Base-by-base conservation (phyloP, 1,140 invertebrate species). In the Drosophila prosaltans region DNA sequence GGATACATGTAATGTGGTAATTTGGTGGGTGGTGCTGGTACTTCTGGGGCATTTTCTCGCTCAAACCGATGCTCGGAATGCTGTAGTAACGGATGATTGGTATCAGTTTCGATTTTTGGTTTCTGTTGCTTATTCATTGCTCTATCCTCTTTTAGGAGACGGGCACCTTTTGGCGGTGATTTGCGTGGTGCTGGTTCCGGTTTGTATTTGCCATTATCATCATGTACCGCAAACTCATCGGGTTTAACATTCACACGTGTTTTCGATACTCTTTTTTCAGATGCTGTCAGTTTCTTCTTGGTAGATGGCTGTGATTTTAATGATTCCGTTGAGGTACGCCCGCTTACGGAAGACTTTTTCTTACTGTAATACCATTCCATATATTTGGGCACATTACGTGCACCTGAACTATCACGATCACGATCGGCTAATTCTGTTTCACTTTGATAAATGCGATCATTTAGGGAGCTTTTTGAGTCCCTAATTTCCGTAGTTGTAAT, bases 41-140 rank as follows among this genome's bases (percentile, higher is more conserved):
- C 95, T 40, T 95, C 93, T 8, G 94, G 92, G 54, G 94, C 94
- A 70, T 94, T 93, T 66, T 94, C 93, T 57, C 93, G 94, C 78
- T 96, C 95, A 80, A 95, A 96, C 73, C 95, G 94, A 80, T 96
- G 95, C 79, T 96, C 95, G 0, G 95, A 96, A 92, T 96, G 95
- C 88, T 96, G 96, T 3, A 95, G 81, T 24, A 96, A 91, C 10
- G 95, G 95, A 93, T 96, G 95, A 78, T 93, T 93, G 78, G 91
- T 72, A 83, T 92, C 82, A 69, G 82, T 84, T 72, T 90, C 78
- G 45, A 79, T 72, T 74, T 83, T 84, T 39, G 79, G 82, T 74
- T 81, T 84, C 40, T 81, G 70, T 30, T 91, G 84, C 67, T 78
- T 91, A 55, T 88, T 85, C n/a, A 86, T 76, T n/a, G 77, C 82